Base-by-base conservation (phyloP, 2,113 vertebrate genomes). In the Ramphastos sulfuratus region DNA sequence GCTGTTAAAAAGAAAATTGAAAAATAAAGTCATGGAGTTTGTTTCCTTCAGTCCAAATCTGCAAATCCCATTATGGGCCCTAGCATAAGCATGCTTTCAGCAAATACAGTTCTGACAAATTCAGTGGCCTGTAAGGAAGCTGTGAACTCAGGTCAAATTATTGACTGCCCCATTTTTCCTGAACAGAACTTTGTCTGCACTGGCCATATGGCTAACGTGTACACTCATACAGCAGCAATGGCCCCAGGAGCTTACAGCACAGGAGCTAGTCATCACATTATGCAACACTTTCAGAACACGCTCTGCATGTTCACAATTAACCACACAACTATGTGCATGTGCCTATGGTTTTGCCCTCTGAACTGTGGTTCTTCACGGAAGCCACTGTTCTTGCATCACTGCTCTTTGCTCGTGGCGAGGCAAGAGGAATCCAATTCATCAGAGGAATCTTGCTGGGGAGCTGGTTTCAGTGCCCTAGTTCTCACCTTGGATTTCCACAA, bases 401-500 rank as follows among this genome's bases (percentile, higher is more conserved):
- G n/a, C 58, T 82, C 52, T 82, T 72, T 0, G 1, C 83, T 67
- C 1, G 2, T 0, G 0, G 72, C 0, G 0, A 82, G 31, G 33
- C 74, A 76, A 91, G 75, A 85, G 30, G 48, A 72, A 82, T 85
- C 72, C 55, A 61, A 96, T 37, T 54, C 75, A 91, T 0, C 12
- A 74, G 48, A 89, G 24, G 87, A 93, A 93, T 92, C 89, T 58
- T 91, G 52, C 48, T 85, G 60, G 35, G 64, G 44, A 86, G 27
- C 69, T 71, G 33, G 7, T 88, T 66, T 83, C 79, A n/a, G 19
- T 81, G 72, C 65, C 82, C 79, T 92, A 28, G 17, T 85, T 87
- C 91, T 93, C 89, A 91, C 82, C 87, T 64, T 48, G 16, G 85
- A 27, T 56, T 94, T 93, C 82, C 48, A 77, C 0, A 0, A 28